Evolutionary conservation across 2,888 invertebrate genomes (phyloP), one percentile per base, ranked within the genome.

Genomic region (Clusia tigrina): DNA sequence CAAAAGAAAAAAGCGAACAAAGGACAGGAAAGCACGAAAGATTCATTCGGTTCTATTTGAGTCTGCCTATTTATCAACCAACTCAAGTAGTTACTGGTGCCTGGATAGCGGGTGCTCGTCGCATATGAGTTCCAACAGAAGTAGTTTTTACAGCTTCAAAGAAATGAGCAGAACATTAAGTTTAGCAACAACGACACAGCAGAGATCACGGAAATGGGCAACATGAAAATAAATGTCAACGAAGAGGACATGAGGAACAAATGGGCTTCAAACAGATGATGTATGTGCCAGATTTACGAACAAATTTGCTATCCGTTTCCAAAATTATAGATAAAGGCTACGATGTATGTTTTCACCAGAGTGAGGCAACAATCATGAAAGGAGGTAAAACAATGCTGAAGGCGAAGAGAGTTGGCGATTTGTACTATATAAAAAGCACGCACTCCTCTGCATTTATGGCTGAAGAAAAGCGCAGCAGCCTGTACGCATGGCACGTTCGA

Each of bases 41-140:
- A 42, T 32, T n/a, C n/a, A n/a, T n/a, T n/a, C 32, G 6, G 6
- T 32, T n/a, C 3, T 15, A 42, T 42, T 42, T 5, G 42, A 5
- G 42, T 5, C n/a, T n/a, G n/a, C 42, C n/a, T n/a, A 15, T 3
- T 20, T 48, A 48, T 10, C 55, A 26, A 32, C 24, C n/a, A 42
- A 26, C n/a, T 17, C 17, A 23, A n/a, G 17, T 25, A 48, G 12
- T 17, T 25, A 46, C 17, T 58, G 57, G 57, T 58, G 57, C 23
- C 15, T 58, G 12, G 57, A 58, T 20, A 58, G 57, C 26, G 57
- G 57, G 12, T 58, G 57, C 48, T 17, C 57, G 48, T 10, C 57
- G 22, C 48, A 58, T 20, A 25, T 58, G 57, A 58, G 57, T 48
- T 46, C 57, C 17, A 18, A 58, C 15, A 46, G n/a, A 18, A 58